These are phyloP conservation scores for Sebastes alutus DNA, from an alignment of 2,797 vertebrate genomes.

Conservation along the genomic window DNA sequence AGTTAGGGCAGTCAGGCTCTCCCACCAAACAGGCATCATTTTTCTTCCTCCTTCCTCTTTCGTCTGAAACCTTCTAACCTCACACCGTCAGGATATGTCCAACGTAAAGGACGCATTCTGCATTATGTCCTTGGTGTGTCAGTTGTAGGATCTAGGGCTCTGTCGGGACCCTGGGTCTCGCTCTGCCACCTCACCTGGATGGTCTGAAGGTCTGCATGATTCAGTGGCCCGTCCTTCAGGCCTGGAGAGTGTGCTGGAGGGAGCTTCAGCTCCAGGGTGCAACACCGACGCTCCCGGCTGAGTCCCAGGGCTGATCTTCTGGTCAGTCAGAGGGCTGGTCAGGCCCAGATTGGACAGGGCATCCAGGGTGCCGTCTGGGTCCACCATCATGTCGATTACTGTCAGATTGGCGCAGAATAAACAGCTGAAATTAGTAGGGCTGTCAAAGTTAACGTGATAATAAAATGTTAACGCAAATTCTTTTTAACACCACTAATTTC, in stretches of 20 bases:
- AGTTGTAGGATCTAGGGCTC: constrained; percentile 44
- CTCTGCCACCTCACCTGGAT: constrained; percentile 76
- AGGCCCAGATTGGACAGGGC: constrained; percentile 89
- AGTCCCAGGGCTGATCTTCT: constrained; percentile 78
- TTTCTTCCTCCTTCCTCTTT: neutral
- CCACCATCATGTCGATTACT: constrained; percentile 97
- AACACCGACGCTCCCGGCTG: constrained; percentile 53
- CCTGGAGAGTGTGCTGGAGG: constrained; percentile 35
- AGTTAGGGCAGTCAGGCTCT: constrained; percentile 16
- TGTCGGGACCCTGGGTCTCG: constrained; percentile 73
- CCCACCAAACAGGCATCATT: constrained; percentile 3
- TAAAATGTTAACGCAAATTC: no score
- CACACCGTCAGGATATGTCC: neutral
- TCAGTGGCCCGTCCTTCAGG: constrained; percentile 57
- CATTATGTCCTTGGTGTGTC: constrained; percentile 8
- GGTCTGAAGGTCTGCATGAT: constrained; percentile 67
- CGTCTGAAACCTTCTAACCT: neutral
- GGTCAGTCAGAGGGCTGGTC: constrained; percentile 82
- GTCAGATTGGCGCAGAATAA: constrained; percentile 12
- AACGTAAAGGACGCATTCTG: constrained; percentile 10
- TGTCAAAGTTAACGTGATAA: no score
- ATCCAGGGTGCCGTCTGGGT: constrained; percentile 95
- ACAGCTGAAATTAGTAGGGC: neutral
- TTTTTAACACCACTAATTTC: no score
- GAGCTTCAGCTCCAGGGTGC: constrained; percentile 41